Base-by-base conservation (phyloP, 1,140 invertebrate genomes). In the Tetranychus urticae region DNA sequence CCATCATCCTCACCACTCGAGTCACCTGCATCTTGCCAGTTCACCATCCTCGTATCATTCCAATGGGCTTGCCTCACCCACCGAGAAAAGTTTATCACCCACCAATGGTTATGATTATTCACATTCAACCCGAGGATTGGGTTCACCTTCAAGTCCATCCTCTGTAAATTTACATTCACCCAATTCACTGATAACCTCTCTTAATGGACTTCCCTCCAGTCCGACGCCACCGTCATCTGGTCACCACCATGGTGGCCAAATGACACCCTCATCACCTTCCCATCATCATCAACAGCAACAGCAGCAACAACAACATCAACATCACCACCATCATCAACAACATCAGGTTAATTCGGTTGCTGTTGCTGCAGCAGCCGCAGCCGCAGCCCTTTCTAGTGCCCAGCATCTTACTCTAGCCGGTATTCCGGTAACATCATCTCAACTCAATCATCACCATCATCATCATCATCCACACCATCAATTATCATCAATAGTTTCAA, bases 31-130 rank as follows among this genome's bases (percentile, higher is more conserved):
- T 42, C 10, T 56, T n/a, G 67, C 65, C 37, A 67, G 68, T 58
- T 83, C 84, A 2, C 83, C 84, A 62, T 81, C 81, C 67, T 77
- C 80, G 23, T 89, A 90, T 71, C 83, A 81, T 65, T 84, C 88
- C 71, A 85, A 87, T 70, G 87, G 71, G 56, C 77, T 87, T 54
- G 82, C 83, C 60, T 86, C 85, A 62, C 86, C 88, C 14, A 42
- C 39, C 39, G 84, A 86, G 67, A 87, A 87, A 67, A 78, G 81
- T 72, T 73, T 83, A 72, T 80, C 82, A 65, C 80, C 82, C 12
- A 48, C 39, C 12, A 77, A 76, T 61, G 76, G 75, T 60, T 81
- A 80, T 70, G 79, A 81, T 56, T 79, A 81, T 67, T 68, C 70
- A 31, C 76, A 78, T 67, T 79, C 81, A 67, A 68, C 69, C 23